Percentiles rank a stretch among this genome's conserved stretches.
phyloP scores from a whole-genome alignment of 2,888 invertebrate genomes.

The Acleris cristana region DNA sequence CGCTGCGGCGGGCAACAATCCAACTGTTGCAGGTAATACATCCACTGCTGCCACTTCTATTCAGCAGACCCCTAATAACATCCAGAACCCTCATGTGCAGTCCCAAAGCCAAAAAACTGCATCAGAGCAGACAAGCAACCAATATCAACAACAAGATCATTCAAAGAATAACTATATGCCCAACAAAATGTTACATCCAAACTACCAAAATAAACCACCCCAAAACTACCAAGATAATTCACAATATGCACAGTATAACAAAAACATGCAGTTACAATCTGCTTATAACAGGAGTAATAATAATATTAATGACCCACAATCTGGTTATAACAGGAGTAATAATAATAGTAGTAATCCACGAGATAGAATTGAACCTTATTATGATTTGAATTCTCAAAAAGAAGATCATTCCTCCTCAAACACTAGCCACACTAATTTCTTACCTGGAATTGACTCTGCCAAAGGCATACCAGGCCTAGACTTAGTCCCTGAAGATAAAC shows the following conservation, averaged over 20 bases:
- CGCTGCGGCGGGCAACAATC: constrained; percentile 47
- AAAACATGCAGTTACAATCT: constrained; percentile 41
- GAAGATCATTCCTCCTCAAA: constrained; percentile 45
- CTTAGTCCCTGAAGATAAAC: constrained; percentile 82
- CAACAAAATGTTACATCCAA: constrained; percentile 23
- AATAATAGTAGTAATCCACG: constrained; percentile 54
- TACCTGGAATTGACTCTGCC: constrained; percentile 57
- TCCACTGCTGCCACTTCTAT: constrained; percentile 52
- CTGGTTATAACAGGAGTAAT: constrained; percentile 49
- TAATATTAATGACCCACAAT: constrained; percentile 46
- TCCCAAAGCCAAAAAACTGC: constrained; percentile 41
- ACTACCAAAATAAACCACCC: constrained; percentile 33
- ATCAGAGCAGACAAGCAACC: constrained; percentile 39
- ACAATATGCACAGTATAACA: constrained; percentile 51
- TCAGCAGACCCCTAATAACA: constrained; percentile 45
- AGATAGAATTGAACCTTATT: constrained; percentile 60
- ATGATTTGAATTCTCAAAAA: constrained; percentile 38
- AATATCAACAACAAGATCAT: constrained; percentile 44
- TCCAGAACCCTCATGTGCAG: constrained; percentile 42
- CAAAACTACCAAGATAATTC: constrained; percentile 48
- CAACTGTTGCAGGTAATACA: constrained; percentile 46
- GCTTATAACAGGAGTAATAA: constrained; percentile 51
- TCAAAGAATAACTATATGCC: constrained; percentile 38
- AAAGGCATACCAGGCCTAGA: constrained; percentile 90
- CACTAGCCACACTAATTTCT: constrained; percentile 53